Conservation (phyloP, 2,888 invertebrate species). For the Galerucella pusilla region DNA sequence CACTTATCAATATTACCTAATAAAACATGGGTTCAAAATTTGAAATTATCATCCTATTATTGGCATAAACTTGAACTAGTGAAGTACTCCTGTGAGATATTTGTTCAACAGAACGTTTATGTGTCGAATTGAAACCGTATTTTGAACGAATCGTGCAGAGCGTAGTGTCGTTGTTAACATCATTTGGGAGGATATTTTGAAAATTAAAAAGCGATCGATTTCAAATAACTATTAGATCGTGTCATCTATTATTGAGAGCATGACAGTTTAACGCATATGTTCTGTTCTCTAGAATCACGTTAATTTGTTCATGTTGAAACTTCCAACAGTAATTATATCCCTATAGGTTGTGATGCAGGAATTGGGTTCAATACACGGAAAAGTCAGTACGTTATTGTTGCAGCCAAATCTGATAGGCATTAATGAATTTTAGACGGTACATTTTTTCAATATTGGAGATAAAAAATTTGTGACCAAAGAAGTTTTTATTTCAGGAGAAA, state of each 20-base stretch:
- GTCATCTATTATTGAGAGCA: constrained; percentile 7
- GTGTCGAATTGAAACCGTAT: neutral
- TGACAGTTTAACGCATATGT: neutral
- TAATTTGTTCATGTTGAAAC: neutral
- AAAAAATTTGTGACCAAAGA: too few relatives aligned
- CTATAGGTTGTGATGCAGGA: neutral
- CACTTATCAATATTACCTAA: too few relatives aligned
- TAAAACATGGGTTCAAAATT: too few relatives aligned
- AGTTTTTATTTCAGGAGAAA: too few relatives aligned
- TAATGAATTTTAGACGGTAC: neutral
- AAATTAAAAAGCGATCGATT: constrained; percentile 15
- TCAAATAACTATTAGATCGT: neutral
- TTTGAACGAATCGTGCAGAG: neutral
- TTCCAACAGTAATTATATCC: neutral
- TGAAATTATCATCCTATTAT: too few relatives aligned
- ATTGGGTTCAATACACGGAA: neutral
- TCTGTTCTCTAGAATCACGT: neutral
- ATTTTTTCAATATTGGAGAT: too few relatives aligned
- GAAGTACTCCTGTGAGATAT: too few relatives aligned
- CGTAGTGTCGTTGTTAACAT: neutral
- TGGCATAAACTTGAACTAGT: too few relatives aligned
- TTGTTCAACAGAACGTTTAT: neutral
- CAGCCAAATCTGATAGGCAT: too few relatives aligned
- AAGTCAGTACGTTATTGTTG: neutral
- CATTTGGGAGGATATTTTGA: constrained; percentile 15